phyloP scores from a whole-genome alignment of 2,888 invertebrate species.

The Melinopterus prodromus region DNA sequence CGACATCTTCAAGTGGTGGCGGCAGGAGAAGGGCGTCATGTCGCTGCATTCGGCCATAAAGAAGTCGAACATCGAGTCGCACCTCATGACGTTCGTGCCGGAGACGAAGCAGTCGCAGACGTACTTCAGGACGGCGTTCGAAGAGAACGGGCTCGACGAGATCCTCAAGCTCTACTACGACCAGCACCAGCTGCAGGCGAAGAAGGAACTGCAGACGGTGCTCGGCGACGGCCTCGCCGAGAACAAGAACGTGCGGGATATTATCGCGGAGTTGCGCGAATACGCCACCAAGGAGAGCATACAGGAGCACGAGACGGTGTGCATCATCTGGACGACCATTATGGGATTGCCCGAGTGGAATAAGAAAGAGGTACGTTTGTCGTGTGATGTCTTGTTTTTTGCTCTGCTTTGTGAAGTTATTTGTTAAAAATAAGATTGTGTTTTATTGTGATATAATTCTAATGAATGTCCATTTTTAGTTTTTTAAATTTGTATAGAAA shows the following conservation, averaged over 20 bases:
- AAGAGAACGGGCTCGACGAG: conserved; percentile 62
- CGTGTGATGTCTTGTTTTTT: conserved; percentile 15
- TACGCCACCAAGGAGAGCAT: conserved; percentile 84
- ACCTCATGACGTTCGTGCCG: conserved; percentile 93
- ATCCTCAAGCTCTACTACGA: conserved; percentile 79
- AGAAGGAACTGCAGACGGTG: conserved; percentile 76
- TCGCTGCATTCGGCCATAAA: conserved; percentile 88
- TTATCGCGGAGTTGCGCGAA: conserved; percentile 86
- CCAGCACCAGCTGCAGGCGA: conserved; percentile 84
- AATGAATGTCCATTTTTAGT: neutral
- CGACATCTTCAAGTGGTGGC: conserved; percentile 91
- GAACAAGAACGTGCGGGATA: conserved; percentile 85
- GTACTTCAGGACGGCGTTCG: conserved; percentile 73
- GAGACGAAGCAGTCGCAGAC: conserved; percentile 93
- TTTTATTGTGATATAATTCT: neutral
- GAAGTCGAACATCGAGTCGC: conserved; percentile 79
- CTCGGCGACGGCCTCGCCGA: conserved; percentile 88
- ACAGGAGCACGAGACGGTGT: conserved; percentile 83
- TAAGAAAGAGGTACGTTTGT: conserved; percentile 80
- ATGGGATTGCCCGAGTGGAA: conserved; percentile 98
- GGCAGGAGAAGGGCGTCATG: conserved; percentile 87
- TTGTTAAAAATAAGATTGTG: neutral
- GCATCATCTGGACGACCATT: conserved; percentile 85
- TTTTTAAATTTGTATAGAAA: too few species aligned
- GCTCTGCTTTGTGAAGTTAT: neutral